Evolutionary conservation across 1,140 invertebrate species (phyloP).

Genomic region (Lepidostoma basale): DNA sequence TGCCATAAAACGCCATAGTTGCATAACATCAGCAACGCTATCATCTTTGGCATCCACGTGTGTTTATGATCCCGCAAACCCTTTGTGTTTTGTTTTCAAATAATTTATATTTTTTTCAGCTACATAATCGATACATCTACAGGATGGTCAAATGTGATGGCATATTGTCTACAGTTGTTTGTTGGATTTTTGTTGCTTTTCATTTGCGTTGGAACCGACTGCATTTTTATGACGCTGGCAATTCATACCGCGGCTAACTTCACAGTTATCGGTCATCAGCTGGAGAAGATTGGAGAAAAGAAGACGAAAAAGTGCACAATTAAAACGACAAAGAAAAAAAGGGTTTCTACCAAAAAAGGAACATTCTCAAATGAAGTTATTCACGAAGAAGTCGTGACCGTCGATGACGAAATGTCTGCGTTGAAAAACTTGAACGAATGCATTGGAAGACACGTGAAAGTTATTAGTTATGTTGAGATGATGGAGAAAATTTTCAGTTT

Average conservation of each 20-base stretch:
- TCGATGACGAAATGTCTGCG: background rate
- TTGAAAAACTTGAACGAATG: background rate
- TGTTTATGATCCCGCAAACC: no score
- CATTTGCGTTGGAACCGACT: slow-evolving; percentile 1
- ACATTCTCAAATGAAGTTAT: background rate
- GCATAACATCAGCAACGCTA: no score
- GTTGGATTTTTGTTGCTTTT: background rate
- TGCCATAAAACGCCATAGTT: no score
- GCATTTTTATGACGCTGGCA: background rate
- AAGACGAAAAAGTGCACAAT: background rate
- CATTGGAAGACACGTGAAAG: background rate
- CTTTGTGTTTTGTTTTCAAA: no score
- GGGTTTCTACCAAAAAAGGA: background rate
- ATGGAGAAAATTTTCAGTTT: slow-evolving; percentile 9
- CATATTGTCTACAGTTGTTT: background rate
- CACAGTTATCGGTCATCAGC: background rate
- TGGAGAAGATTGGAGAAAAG: background rate
- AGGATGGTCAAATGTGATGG: background rate
- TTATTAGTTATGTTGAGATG: background rate
- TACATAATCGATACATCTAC: background rate
- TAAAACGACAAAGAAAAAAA: background rate
- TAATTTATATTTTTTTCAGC: slow-evolving; percentile 16
- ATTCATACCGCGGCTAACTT: background rate
- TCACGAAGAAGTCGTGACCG: no score
- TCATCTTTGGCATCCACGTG: no score